Evolutionary conservation across 2,113 vertebrate species (phyloP).

Genomic region (Daboia siamensis): DNA sequence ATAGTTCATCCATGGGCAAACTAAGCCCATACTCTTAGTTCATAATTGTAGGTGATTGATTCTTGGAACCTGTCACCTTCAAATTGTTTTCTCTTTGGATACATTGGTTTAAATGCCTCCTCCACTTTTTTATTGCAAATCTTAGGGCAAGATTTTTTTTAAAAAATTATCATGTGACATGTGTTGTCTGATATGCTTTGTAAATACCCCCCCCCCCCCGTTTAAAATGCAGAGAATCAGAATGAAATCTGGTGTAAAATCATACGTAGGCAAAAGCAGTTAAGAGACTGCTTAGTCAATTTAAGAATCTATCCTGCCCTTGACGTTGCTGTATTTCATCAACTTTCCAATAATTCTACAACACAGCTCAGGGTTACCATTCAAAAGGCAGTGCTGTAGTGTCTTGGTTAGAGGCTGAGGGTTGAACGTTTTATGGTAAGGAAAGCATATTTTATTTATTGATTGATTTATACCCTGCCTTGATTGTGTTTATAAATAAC

Average conservation of each 20-base stretch:
- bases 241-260: not conserved
- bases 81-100: not conserved
- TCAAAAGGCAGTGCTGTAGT: not conserved
- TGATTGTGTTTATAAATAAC: not conserved
- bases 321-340: not conserved
- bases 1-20: slow-evolving; percentile 2
- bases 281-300: not conserved
- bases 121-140: not conserved
- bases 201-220: not conserved
- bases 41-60: not conserved
- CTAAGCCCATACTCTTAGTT: not conserved
- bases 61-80: slow-evolving; percentile 2
- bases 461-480: not conserved
- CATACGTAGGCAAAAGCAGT: not conserved
- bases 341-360: not conserved
- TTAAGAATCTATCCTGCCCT: not conserved
- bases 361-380: not conserved
- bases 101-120: not conserved
- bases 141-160: not conserved
- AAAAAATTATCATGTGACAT: not conserved
- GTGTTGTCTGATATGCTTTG: not conserved
- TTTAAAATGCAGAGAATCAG: not conserved
- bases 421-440: not conserved
- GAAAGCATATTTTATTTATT: not conserved
- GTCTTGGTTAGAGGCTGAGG: not conserved